phyloP scores from a whole-genome alignment of 2,888 invertebrate species.

The Desoria tigrina region DNA sequence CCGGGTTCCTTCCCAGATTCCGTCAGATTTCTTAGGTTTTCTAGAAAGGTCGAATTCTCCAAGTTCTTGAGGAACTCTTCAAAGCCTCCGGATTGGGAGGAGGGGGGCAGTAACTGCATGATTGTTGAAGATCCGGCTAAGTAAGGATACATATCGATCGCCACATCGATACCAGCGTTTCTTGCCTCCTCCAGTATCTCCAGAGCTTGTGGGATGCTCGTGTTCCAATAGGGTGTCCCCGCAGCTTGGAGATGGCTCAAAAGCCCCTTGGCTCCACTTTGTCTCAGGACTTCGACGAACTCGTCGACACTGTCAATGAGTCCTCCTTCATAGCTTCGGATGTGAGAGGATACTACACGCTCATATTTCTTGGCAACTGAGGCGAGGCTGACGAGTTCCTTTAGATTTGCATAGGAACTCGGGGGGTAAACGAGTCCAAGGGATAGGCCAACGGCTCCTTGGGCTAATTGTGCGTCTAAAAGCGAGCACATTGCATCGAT shows the following conservation, averaged over 20 bases:
- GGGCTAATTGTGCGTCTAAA: conserved; percentile 35
- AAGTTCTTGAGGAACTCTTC: conserved; percentile 42
- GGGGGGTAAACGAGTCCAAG: conserved; percentile 50
- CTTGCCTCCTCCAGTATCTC: conserved; percentile 42
- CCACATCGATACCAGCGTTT: conserved; percentile 39
- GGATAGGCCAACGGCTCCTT: conserved; percentile 46
- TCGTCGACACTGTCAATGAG: conserved; percentile 45
- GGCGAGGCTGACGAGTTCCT: conserved; percentile 42
- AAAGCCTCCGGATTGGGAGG: conserved; percentile 45
- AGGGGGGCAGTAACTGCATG: conserved; percentile 48
- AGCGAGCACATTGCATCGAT: conserved; percentile 40
- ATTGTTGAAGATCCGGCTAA: conserved; percentile 50
- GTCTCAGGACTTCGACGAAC: conserved; percentile 40
- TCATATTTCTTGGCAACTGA: conserved; percentile 40
- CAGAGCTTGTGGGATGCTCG: conserved; percentile 41
- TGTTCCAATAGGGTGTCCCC: conserved; percentile 50
- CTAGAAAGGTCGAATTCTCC: conserved; percentile 32
- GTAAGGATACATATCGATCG: conserved; percentile 52
- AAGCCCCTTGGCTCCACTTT: conserved; percentile 44
- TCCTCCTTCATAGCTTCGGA: conserved; percentile 49
- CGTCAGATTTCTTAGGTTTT: conserved; percentile 32
- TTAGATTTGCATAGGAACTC: conserved; percentile 41
- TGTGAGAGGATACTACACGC: conserved; percentile 41
- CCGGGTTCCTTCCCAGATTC: conserved; percentile 47
- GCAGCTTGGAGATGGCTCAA: conserved; percentile 50